Conservation (phyloP, 2,113 vertebrate species). For the Cynopterus brachyotis region DNA sequence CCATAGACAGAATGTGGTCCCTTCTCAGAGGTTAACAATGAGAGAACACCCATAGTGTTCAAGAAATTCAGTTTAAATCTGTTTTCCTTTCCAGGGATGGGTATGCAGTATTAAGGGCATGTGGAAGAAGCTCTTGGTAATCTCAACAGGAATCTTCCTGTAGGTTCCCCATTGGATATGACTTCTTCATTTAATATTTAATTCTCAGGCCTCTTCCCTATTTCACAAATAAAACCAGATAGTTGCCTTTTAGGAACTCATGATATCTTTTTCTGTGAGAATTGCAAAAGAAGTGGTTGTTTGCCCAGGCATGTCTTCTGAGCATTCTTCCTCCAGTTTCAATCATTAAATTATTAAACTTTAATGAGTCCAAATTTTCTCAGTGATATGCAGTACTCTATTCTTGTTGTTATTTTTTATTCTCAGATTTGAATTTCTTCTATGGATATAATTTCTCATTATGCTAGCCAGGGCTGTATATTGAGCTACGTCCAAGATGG, state of each 20-base stretch:
- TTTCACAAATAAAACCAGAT: slow-evolving; percentile 27
- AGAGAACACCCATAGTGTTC: too few species aligned
- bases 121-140: too few species aligned
- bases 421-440: slow-evolving; percentile 56
- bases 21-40: too few species aligned
- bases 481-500: not conserved
- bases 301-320: slow-evolving; percentile 54
- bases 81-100: too few species aligned
- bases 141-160: too few species aligned
- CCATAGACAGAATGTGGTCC: too few species aligned
- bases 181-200: too few species aligned
- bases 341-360: slow-evolving; percentile 48
- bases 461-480: not conserved
- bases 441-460: not conserved
- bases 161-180: too few species aligned
- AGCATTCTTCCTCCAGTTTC: slow-evolving; percentile 34
- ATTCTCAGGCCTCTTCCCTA: too few species aligned
- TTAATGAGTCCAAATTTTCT: slow-evolving; percentile 21
- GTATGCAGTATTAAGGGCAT: too few species aligned
- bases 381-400: not conserved
- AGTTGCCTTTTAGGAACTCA: slow-evolving; percentile 51
- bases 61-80: too few species aligned
- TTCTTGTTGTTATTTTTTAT: not conserved
- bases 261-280: not conserved
- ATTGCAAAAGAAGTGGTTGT: slow-evolving; percentile 33